Base-by-base conservation (phyloP, 2,113 vertebrate genomes). In the Triplophysa siluroides region DNA sequence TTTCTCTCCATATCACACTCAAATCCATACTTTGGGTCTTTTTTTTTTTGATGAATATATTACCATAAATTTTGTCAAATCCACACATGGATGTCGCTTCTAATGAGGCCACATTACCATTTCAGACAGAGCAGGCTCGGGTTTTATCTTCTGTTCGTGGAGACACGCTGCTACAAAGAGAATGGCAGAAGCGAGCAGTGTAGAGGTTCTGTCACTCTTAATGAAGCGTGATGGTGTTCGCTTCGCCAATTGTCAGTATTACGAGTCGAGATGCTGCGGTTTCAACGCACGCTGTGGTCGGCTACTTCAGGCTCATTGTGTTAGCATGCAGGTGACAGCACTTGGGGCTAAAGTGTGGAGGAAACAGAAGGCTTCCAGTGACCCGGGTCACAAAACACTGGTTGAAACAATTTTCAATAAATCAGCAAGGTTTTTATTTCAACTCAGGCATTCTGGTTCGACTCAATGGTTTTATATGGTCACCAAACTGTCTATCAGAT, bases 91-190 rank as follows among this genome's bases (percentile, higher is more conserved):
- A 79, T 83, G 81, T 79, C 77, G 72, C 77, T 60, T 83, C 77
- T 83, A 83, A 83, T 79, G 81, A 83, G 76, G 50, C 69, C 60
- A 60, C 77, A 83, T 83, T 83, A 83, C 81, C 81, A 83, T 79
- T 83, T 83, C 81, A 79, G 81, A 79, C 76, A 78, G 76, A 79
- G 71, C 52, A 70, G 71, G 29, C 71, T 3, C 81, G 21, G 64
- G 64, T 76, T 66, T 63, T 68, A 74, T 79, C 81, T 79, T 78
- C 63, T 69, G 63, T 69, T 75, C 77, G 56, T 67, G 43, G 81
- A 79, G 71, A 75, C 70, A 68, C 11, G 77, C 77, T 62, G 77
- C 24, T 68, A 76, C 81, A 83, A 83, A 83, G 77, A 78, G 77
- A 83, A 83, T 76, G 29, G 76, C 50, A 83, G 69, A 82, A 80